Evolutionary conservation across 2,888 invertebrate genomes (phyloP).

Genomic region (Chymomyza procnemis): DNA sequence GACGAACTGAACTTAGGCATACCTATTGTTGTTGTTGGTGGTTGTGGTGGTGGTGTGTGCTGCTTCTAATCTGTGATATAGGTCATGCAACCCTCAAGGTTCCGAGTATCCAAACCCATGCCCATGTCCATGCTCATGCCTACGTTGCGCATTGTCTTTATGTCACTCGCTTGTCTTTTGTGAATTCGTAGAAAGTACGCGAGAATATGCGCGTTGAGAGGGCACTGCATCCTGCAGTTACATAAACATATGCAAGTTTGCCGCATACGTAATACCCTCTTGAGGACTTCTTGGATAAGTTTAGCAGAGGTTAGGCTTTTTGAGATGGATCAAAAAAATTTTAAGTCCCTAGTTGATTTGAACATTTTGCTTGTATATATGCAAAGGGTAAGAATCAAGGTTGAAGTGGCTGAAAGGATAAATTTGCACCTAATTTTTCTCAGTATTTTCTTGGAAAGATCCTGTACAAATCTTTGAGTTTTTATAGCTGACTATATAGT

Average conservation of each 20-base stretch:
- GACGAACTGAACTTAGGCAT: constrained; percentile 10
- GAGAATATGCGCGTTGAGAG: constrained; percentile 33
- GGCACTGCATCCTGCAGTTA: constrained; percentile 1
- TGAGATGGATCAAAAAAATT: too few species aligned
- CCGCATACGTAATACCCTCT: constrained; percentile 24
- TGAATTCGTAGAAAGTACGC: constrained; percentile 65
- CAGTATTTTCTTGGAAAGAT: too few species aligned
- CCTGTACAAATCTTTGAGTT: too few species aligned
- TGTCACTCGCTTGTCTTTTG: constrained; percentile 28
- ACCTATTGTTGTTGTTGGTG: not conserved
- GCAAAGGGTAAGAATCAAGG: too few species aligned
- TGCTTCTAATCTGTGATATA: constrained; percentile 62
- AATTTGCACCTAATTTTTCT: too few species aligned
- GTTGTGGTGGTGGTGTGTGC: constrained; percentile 10
- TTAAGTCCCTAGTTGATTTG: too few species aligned
- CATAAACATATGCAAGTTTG: not conserved
- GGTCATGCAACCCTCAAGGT: constrained; percentile 73
- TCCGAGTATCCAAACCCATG: constrained; percentile 38
- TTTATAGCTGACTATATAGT: too few species aligned
- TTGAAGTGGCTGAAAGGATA: too few species aligned
- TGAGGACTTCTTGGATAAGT: too few species aligned
- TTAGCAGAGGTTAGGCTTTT: too few species aligned
- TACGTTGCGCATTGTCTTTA: constrained; percentile 45
- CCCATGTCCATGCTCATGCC: constrained; percentile 27
- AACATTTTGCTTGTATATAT: too few species aligned